Evolutionary conservation across 1,140 invertebrate genomes (phyloP).

Genomic region (Harpegnathos saltator): DNA sequence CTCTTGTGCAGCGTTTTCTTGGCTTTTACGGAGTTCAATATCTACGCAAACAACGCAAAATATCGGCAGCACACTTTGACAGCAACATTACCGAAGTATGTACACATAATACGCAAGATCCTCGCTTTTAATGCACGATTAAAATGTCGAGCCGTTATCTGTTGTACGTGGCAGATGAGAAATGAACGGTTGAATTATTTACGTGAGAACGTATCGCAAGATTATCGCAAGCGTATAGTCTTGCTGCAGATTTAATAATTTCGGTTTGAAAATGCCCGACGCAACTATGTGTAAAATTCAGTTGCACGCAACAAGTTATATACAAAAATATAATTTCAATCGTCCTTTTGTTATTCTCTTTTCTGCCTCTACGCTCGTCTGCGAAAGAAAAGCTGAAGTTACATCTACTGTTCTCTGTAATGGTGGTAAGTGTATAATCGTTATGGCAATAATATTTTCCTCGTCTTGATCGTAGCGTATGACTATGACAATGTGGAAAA

Average conservation of each 20-base stretch:
- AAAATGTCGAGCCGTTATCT: conserved; percentile 29
- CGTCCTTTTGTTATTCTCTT: not conserved
- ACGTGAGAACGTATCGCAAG: conserved; percentile 6
- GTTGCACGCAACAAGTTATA: not conserved
- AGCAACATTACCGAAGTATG: conserved; percentile 34
- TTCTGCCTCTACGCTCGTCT: not conserved
- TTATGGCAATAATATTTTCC: not conserved
- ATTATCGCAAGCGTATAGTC: conserved; percentile 6
- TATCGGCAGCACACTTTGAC: conserved; percentile 31
- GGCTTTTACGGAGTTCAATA: conserved; percentile 20
- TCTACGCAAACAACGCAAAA: not conserved
- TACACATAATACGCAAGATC: not conserved
- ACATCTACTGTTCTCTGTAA: conserved; percentile 32
- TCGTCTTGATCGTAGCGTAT: not conserved
- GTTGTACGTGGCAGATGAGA: conserved; percentile 52
- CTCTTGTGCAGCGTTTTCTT: not conserved
- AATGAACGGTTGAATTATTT: conserved; percentile 56
- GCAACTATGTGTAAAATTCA: not conserved
- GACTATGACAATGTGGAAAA: not conserved
- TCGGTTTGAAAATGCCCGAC: conserved; percentile 7
- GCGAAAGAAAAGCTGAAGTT: not conserved
- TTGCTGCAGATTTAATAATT: conserved; percentile 30
- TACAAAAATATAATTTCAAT: conserved; percentile 30
- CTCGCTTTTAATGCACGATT: conserved; percentile 46
- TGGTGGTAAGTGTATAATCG: conserved; percentile 8